Conservation (phyloP, 1,140 invertebrate genomes). For the Lordiphosa collinella region DNA sequence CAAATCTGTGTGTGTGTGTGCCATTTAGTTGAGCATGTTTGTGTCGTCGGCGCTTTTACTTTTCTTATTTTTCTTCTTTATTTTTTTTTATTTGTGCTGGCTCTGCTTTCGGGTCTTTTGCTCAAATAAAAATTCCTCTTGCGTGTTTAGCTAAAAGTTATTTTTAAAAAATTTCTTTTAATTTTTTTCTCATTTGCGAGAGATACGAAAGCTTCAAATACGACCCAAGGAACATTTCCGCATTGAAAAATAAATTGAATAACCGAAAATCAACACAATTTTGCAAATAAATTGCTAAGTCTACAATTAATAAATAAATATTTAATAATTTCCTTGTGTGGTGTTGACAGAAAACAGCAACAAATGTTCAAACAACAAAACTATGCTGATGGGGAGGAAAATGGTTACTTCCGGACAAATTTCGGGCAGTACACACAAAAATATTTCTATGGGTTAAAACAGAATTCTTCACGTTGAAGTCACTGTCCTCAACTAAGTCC, state of each 20-base stretch:
- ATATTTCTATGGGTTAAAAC: too few relatives aligned
- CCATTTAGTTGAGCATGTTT: conserved; percentile 11
- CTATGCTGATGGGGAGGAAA: too few relatives aligned
- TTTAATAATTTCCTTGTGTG: background rate
- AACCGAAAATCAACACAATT: background rate
- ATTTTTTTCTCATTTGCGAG: conserved; percentile 54
- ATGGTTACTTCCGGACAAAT: too few relatives aligned
- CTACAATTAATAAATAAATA: conserved; percentile 9
- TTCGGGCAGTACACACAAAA: too few relatives aligned
- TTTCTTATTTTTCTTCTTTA: conserved; percentile 29
- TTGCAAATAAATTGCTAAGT: background rate
- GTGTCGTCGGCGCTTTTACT: conserved; percentile 52
- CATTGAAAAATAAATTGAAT: conserved; percentile 17
- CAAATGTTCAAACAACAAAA: too few relatives aligned
- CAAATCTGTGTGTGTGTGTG: background rate
- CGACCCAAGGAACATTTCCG: conserved; percentile 27
- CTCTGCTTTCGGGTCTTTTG: conserved; percentile 51
- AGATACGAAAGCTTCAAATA: conserved; percentile 65
- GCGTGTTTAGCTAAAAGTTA: conserved; percentile 79
- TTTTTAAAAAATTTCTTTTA: conserved; percentile 78
- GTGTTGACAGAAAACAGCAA: too few relatives aligned
- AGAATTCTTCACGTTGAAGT: too few relatives aligned
- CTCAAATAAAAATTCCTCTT: conserved; percentile 78
- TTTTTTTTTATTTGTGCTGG: conserved; percentile 12
- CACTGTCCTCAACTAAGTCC: too few relatives aligned